Evolutionary conservation across 2,113 vertebrate genomes (phyloP), one percentile per base, ranked within the genome.

Genomic region (Silurus asotus): DNA sequence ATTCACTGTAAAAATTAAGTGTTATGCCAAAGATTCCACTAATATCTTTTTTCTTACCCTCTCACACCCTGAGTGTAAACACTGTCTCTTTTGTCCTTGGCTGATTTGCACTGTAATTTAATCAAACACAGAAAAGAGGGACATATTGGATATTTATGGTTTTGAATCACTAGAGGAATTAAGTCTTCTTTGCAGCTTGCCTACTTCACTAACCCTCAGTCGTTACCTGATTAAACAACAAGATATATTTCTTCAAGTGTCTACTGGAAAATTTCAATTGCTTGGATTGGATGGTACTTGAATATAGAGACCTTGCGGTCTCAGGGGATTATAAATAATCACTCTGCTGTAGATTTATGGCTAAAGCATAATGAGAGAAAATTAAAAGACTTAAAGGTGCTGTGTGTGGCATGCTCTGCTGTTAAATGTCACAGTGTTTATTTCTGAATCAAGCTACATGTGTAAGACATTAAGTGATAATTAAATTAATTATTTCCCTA

Each of bases 151-250:
- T 72, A 84, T 83, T 85, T 75, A 74, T 55, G 67, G 81, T 78
- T 90, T 86, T 49, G 88, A 86, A 11, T 70, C 49, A 77, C 79
- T 81, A 82, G 72, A 70, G 49, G 87, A 89, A 91, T 89, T 88
- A 87, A 69, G n/a, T 83, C 58, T 64, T 72, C 15, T 28, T 23
- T 23, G 11, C 75, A n/a, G 58, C 51, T 37, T 53, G 45, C 72
- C 49, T 78, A 83, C 74, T 62, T 76, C 58, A 61, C 23, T 25
- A 77, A 74, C 72, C 25, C 70, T 48, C 89, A 90, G 89, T 89
- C 84, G 90, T 92, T 90, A 91, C 88, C 90, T 94, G 92, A 94
- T 94, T 94, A 91, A 93, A 91, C 82, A 28, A 88, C 87, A 81
- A 78, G 45, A 74, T 81, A 86, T 81, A 81, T 74, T 28, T 81